These are phyloP conservation scores for Nipponia nippon DNA, from an alignment of 2,113 vertebrate genomes.

Conservation along the genomic window DNA sequence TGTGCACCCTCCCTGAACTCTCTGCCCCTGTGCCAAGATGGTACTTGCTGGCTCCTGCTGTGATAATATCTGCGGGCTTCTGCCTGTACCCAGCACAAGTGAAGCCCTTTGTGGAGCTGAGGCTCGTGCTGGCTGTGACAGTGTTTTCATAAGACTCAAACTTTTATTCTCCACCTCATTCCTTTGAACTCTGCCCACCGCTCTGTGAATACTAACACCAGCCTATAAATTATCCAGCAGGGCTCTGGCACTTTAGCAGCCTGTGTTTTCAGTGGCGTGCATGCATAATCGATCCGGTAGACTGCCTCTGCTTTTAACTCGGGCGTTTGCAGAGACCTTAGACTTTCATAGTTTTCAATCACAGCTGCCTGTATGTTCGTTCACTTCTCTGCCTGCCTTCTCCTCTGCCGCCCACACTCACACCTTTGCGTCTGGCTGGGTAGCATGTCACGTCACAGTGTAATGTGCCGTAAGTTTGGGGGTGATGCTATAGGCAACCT, in stretches of 20 bases:
- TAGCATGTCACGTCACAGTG: not conserved
- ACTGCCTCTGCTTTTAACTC: constrained; percentile 66
- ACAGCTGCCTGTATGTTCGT: not conserved
- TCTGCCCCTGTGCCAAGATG: not conserved
- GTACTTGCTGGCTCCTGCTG: not conserved
- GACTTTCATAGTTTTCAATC: constrained; percentile 26
- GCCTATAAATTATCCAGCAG: constrained; percentile 74
- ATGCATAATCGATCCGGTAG: constrained; percentile 68
- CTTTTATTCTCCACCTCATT: constrained; percentile 50
- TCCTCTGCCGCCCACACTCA: not conserved
- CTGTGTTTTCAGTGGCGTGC: constrained; percentile 54
- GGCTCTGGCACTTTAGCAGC: constrained; percentile 55
- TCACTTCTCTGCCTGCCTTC: not conserved
- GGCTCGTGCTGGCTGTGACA: not conserved
- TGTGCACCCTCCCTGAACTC: not conserved
- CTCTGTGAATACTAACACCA: constrained; percentile 61
- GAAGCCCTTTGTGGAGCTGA: not conserved
- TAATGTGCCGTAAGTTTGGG: not conserved
- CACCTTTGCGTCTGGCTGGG: not conserved
- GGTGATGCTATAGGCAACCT: not conserved
- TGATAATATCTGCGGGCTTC: not conserved
- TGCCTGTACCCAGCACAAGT: not conserved
- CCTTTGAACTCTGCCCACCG: constrained; percentile 67
- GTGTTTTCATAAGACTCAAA: constrained; percentile 54
- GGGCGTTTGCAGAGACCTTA: constrained; percentile 51